Evolutionary conservation across 2,797 vertebrate genomes (phyloP), one percentile per base, ranked within the genome.

Genomic region (Peromyscus aztecus): DNA sequence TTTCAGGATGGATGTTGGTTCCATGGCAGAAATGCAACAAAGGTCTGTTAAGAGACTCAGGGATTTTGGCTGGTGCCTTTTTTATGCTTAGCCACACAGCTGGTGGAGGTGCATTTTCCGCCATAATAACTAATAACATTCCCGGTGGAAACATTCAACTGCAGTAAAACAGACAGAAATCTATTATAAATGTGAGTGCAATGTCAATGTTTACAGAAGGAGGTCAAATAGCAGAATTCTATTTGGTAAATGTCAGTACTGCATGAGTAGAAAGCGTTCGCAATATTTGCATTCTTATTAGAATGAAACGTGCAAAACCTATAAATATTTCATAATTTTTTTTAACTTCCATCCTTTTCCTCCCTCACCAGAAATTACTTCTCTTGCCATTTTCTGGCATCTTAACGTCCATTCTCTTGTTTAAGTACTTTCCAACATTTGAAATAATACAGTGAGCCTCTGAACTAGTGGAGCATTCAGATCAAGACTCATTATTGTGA

Each of bases 151-250:
- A 98, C 98, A 98, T 98, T 98, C 67, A 80, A 96, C 98, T 98
- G 98, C 11, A 1, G 98, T 98, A 98, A 98, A 98, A 98, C 98
- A 98, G 98, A 98, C 98, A 98, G 98, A 98, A 99, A 98, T 98
- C 98, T 98, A 98, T 98, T 98, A 98, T 97, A 98, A 98, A 98
- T 98, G 98, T 98, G 98, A 98, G 97, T 96, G 97, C 96, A 99
- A 98, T 98, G 98, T 99, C 98, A 99, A 98, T 99, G 98, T 99
- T 99, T 99, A 98, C 98, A 98, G 96, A 98, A 97, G 96, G 98
- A 99, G 98, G 98, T 98, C 98, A 99, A 98, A 98, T 98, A 99
- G 98, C 95, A 98, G 98, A 98, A 98, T 98, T 98, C 98, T 98
- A 98, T 98, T 98, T 94, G 87, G 98, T 98, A 99, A 99, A 99